Base-by-base conservation (phyloP, 1,140 invertebrate genomes). In the Pseudomyrmex gracilis region DNA sequence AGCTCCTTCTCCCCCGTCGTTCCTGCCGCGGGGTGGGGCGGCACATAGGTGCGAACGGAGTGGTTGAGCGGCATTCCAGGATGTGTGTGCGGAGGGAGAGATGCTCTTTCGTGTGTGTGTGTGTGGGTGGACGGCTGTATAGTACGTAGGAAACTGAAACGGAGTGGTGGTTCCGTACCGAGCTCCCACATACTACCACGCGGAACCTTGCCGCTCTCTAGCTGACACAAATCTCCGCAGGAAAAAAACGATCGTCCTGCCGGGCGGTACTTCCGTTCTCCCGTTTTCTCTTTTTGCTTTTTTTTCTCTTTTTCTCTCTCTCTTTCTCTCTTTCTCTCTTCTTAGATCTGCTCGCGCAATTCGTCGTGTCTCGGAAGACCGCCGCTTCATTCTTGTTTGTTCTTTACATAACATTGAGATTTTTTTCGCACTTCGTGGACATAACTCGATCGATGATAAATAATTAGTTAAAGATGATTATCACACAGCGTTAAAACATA, bases 201-300 rank as follows among this genome's bases (percentile, higher is more conserved):
- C 47, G 55, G 71, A 84, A 71, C 73, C 77, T 63, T 57, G 73
- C 47, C 57, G 70, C 47, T 86, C 61, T 34, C 61, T 47, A 57
- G 53, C 87, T 83, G 87, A 89, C 87, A 88, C 82, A 87, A 89
- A 89, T 89, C 87, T 86, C 63, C 58, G 67, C 51, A 67, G 5
- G 61, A 74, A 82, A 82, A 82, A 82, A 74, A 82, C 47, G 34
- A 9, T 83, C 51, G 60, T 57, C 8, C 58, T 49, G 55, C 20
- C 45, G 57, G 13, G 7, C 13, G 76, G 49, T 63, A 57, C 66
- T 55, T 45, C 5, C 82, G 22, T 51, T 71, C 43, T 57, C 49
- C 55, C 45, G 13, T n/a, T 53, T 2, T 45, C 13, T n/a, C 15
- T 12, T 34, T 57, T 15, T 64, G 10, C 43, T 13, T 63, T 47